Percentiles rank a stretch among this genome's conserved stretches.
phyloP scores from a whole-genome alignment of 1,140 invertebrate genomes.

The Cydia strobilella region DNA sequence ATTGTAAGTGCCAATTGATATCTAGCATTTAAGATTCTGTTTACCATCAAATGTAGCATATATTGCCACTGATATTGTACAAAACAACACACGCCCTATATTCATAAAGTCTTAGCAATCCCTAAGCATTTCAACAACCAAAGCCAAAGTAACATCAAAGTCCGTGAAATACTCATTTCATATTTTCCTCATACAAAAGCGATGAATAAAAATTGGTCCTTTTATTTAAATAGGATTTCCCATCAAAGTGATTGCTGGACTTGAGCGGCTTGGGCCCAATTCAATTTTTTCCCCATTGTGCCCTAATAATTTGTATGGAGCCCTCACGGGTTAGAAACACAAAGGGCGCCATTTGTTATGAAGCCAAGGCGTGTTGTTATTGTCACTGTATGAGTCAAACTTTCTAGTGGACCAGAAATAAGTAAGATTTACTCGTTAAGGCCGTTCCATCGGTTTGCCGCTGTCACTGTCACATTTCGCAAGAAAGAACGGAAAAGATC shows the following conservation, averaged over 20 bases:
- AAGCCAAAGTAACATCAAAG: slow-evolving; percentile 8
- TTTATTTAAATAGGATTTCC: slow-evolving; percentile 21
- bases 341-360: slow-evolving; percentile 21
- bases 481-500: no score
- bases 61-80: no score
- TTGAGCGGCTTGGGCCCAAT: slow-evolving; percentile 12
- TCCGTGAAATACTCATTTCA: slow-evolving; percentile 3
- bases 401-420: neutral
- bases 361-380: neutral
- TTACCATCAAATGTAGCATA: no score
- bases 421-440: no score
- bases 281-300: slow-evolving; percentile 9
- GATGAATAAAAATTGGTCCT: slow-evolving; percentile 22
- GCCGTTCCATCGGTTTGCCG: no score
- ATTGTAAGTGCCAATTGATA: no score
- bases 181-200: neutral
- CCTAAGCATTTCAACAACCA: neutral
- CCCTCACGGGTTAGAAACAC: slow-evolving; percentile 22
- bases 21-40: no score
- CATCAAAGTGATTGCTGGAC: slow-evolving; percentile 25
- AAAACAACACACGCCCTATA: neutral
- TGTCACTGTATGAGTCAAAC: neutral
- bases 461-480: no score
- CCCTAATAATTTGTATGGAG: slow-evolving; percentile 20
- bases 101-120: neutral